Conservation (phyloP, 2,888 invertebrate species). For the Pachliopta kotzebuea region DNA sequence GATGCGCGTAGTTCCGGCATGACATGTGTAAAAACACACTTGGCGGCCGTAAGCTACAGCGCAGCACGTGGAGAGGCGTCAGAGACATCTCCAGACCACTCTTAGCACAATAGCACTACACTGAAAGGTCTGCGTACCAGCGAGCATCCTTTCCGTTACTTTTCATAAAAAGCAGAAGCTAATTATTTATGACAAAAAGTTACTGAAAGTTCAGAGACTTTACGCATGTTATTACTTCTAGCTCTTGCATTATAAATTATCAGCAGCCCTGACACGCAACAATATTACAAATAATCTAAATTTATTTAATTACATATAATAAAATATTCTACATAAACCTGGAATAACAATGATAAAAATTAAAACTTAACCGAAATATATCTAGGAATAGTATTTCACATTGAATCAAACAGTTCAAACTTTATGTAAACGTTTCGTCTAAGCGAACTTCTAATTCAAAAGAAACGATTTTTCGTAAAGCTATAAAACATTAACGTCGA, state of each 20-base stretch:
- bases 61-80: conserved; percentile 41
- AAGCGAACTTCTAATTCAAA: conserved; percentile 17
- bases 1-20: conserved; percentile 11
- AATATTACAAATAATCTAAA: too few species aligned
- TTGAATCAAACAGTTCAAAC: not conserved
- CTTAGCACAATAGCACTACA: conserved; percentile 39
- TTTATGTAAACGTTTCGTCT: not conserved
- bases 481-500: conserved; percentile 21
- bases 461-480: conserved; percentile 12
- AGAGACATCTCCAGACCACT: conserved; percentile 49
- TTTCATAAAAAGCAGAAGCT: conserved; percentile 15
- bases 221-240: too few species aligned
- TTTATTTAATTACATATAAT: too few species aligned
- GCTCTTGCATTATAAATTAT: too few species aligned
- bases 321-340: too few species aligned
- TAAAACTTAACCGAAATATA: too few species aligned
- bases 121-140: conserved; percentile 27
- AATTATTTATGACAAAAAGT: conserved; percentile 18
- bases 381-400: too few species aligned
- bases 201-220: too few species aligned
- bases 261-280: too few species aligned
- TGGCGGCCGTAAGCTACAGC: conserved; percentile 38
- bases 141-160: conserved; percentile 26
- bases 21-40: conserved; percentile 16
- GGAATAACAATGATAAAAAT: too few species aligned